Evolutionary conservation across 2,797 vertebrate genomes (phyloP).

Genomic region (Lepus townsendii): DNA sequence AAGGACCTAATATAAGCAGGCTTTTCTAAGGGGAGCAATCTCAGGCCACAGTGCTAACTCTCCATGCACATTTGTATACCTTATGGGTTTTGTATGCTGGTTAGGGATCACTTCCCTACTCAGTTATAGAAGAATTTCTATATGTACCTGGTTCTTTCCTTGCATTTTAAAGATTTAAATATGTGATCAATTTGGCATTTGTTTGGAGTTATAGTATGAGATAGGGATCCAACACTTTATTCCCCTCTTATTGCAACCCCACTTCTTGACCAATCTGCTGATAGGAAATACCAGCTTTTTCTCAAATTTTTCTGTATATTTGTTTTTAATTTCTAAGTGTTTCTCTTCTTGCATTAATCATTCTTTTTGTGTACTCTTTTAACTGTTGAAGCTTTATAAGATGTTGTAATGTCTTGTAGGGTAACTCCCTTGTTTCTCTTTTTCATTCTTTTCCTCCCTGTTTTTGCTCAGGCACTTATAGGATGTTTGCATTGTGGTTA

Average conservation of each 20-base stretch:
- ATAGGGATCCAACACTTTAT: not conserved
- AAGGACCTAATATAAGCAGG: not conserved
- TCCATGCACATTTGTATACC: not conserved
- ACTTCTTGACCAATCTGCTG: not conserved
- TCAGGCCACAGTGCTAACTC: not conserved
- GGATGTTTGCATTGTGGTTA: not conserved
- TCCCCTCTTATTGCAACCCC: not conserved
- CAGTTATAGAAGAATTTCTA: not conserved
- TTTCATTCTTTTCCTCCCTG: not conserved
- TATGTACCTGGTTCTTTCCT: not conserved
- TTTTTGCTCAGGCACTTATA: not conserved
- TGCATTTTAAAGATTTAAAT: constrained; percentile 56
- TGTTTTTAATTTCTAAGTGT: constrained; percentile 6
- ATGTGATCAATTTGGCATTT: constrained; percentile 10
- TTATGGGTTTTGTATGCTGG: constrained; percentile 8
- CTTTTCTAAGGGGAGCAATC: not conserved
- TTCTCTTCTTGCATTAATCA: not conserved
- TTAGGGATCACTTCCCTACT: constrained; percentile 14
- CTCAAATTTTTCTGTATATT: not conserved
- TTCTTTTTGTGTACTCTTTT: not conserved
- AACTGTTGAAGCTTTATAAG: not conserved
- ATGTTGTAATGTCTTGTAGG: not conserved
- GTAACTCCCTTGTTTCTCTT: not conserved
- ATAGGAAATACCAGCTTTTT: not conserved
- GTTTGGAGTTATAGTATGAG: not conserved